Base-by-base conservation (phyloP, 2,888 invertebrate genomes). In the Ypsolopha scabrella region DNA sequence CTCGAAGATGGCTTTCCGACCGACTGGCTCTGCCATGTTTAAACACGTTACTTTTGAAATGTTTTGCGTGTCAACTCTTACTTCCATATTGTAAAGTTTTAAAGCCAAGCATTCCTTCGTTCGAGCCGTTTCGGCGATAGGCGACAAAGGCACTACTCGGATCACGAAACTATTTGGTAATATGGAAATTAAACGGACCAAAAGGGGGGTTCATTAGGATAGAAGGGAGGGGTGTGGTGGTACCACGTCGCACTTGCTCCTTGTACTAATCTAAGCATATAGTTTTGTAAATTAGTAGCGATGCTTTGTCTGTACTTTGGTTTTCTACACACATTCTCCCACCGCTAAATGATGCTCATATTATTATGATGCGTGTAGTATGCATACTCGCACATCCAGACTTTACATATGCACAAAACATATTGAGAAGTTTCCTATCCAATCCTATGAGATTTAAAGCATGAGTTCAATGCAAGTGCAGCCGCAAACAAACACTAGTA, bases 131-230 rank as follows among this genome's bases (percentile, higher is more conserved):
- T 50, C 41, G 43, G 11, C 50, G 44, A 50, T 51, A 45, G 58
- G 63, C 62, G 62, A 63, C 65, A 64, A 68, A 67, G 63, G 60
- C 58, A 60, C 36, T 34, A 41, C 10, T 41, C 49, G 60, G 58
- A 61, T 66, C 64, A 63, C 60, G 61, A 65, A 66, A 69, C 73
- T 67, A 68, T 69, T 65, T 73, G 72, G 67, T 75, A 75, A 70
- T 72, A 82, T 82, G 80, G 73, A 83, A 83, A 83, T 82, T 80
- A 76, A 74, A 74, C 65, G 71, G 50, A 51, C 48, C 41, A 73
- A 76, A 70, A 71, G 76, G 68, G 65, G 68, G 74, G 72, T 75
- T 80, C 69, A 82, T 81, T 81, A 75, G 52, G 13, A 11, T 33
- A 63, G 63, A 60, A 64, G 65, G 57, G 56, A 67, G 70, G 73